These are phyloP conservation scores for mouse (Mus musculus) DNA, from an alignment of 2,113 vertebrate genomes.

Conservation along the genomic window DNA sequence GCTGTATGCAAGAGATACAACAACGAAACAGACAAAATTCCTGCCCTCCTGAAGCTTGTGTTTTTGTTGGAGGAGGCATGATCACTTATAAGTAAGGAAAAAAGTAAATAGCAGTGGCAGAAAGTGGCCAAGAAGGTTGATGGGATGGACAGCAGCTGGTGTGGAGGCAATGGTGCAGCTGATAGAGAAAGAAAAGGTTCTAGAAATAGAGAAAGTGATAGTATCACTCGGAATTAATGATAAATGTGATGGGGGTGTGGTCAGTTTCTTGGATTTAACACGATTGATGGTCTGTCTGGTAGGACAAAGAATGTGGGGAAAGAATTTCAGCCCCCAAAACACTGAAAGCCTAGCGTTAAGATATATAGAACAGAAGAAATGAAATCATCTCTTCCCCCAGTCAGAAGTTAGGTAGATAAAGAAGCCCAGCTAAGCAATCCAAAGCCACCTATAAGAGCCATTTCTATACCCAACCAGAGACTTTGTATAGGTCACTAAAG, in stretches of 20 bases:
- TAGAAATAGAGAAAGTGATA: slow-evolving; percentile 20
- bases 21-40: neutral
- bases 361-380: neutral
- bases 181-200: neutral
- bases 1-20: neutral
- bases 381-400: neutral
- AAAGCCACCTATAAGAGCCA: slow-evolving; percentile 4
- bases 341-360: neutral
- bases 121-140: neutral
- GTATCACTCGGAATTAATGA: slow-evolving; percentile 24
- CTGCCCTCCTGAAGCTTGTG: neutral
- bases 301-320: slow-evolving; percentile 7
- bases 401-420: neutral
- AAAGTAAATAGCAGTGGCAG: neutral
- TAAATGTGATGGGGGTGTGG: neutral
- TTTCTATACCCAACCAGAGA: neutral
- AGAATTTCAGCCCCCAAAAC: neutral
- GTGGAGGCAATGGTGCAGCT: neutral
- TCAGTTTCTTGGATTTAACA: neutral
- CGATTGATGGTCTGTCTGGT: neutral
- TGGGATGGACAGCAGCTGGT: neutral
- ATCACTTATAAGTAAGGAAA: neutral
- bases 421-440: neutral
- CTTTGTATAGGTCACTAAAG: neutral
- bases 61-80: neutral